Base-by-base conservation (phyloP, 1,140 invertebrate species). In the Heliconius eleuchia region DNA sequence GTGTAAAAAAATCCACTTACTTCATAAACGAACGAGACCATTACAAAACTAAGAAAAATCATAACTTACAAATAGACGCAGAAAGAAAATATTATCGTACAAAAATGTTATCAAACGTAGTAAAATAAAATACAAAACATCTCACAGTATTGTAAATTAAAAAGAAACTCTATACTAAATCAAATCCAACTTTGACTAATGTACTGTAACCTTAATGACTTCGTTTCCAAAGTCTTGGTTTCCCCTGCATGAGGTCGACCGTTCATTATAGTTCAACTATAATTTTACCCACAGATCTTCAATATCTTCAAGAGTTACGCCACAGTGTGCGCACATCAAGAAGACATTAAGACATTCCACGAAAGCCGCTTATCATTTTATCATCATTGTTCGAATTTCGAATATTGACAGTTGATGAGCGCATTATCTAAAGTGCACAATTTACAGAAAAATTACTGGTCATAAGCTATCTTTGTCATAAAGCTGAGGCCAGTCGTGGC, bases 301-400 rank as follows among this genome's bases (percentile, higher is more conserved):
- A 60, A 55, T 30, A 71, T 39, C 42, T 46, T 1, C 11, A 46
- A 46, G 13, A 46, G 74, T 66, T 70, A 76, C 42, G 37, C 37
- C 42, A 76, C 74, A 50, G 27, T 23, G 74, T 55, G 9, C 46
- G 74, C 60, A 76, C 70, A 76, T 76, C 74, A 76, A 76, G 37
- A 76, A 23, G 39, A 13, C 74, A 70, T 70, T 70, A 76, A 30
- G 23, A 23, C 37, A 60, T 66, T 66, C 74, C n/a, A 57, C 13
- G 60, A 50, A 71, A 70, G 55, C 55, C 18, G n/a, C 39, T 76
- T 76, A 76, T 76, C 57, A 37, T 76, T 52, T 74, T 50, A 52
- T 39, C 60, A 57, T 37, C 55, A 60, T 9, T 37, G 66, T 30
- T 27, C 3, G 60, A 60, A 60, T 60, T 11, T 46, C 11, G 13